Evolutionary conservation across 2,888 invertebrate species (phyloP), one percentile per base, ranked within the genome.

Genomic region (Ophioninae sp.): DNA sequence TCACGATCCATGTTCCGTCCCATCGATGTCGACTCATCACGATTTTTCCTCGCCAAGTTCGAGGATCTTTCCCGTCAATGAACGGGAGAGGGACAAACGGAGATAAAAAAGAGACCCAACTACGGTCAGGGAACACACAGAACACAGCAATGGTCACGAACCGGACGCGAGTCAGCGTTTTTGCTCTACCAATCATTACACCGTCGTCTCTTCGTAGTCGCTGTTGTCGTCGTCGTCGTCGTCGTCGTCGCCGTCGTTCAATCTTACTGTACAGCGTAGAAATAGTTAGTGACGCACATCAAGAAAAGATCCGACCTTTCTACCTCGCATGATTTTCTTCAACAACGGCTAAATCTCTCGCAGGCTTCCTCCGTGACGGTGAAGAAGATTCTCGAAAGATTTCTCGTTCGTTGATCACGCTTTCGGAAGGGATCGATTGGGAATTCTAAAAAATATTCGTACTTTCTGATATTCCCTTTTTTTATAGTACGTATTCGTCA

Each of bases 81-180:
- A 75, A 51, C 77, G 81, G 72, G 7, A 30, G 30, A 20, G 44
- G 44, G 44, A 13, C 13, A 17, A 56, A 69, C 41, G 44, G 67
- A 44, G 67, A 44, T 20, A 63, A 78, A 63, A 63, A 59, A 61
- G 56, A 75, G 79, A 58, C 75, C 79, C 79, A 79, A 81, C 81
- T 81, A 85, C 81, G 83, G 73, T 72, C 61, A 37, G 79, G 72
- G 79, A 77, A 77, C 74, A 78, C 71, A 75, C 68, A 74, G 81
- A 78, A 77, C 63, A 72, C 59, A 23, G 65, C 80, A 81, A 81
- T 74, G 74, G 78, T 71, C 65, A 84, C 81, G 75, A 79, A 84
- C 83, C 83, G 83, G 83, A 84, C 83, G 83, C 83, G 83, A 81
- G 83, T 81, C 81, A 84, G 80, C 78, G 83, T 84, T 84, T 84